Evolutionary conservation across 2,888 invertebrate genomes (phyloP).

Genomic region (Aphidoletes aphidimyza): DNA sequence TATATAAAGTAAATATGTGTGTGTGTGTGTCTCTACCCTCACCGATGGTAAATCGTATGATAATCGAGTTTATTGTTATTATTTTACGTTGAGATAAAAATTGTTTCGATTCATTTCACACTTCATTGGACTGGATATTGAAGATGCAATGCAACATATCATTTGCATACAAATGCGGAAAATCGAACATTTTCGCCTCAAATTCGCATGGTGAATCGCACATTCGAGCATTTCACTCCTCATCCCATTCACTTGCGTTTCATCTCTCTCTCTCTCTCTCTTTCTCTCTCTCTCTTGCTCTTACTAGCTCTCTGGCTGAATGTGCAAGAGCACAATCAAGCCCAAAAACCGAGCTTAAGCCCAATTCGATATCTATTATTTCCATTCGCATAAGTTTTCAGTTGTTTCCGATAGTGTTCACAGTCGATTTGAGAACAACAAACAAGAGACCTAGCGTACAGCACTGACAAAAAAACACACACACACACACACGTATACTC

Average conservation of each 20-base stretch:
- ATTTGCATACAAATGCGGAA: conserved; percentile 43
- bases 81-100: conserved; percentile 36
- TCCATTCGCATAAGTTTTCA: conserved; percentile 28
- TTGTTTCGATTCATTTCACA: conserved; percentile 30
- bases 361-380: neutral
- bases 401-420: conserved; percentile 1
- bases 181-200: neutral
- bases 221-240: neutral
- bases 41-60: neutral
- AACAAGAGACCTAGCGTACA: too few relatives aligned
- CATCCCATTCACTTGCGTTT: neutral
- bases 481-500: neutral
- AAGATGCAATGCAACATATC: conserved; percentile 45
- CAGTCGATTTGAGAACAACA: conserved; percentile 39
- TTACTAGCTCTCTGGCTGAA: neutral
- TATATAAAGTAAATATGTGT: too few relatives aligned
- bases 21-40: too few relatives aligned
- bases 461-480: neutral
- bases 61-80: conserved; percentile 24
- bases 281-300: neutral
- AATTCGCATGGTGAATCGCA: neutral
- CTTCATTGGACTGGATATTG: conserved; percentile 29
- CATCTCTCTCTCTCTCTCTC: neutral
- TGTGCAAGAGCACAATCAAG: neutral
- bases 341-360: too few relatives aligned